Evolutionary conservation across 2,797 vertebrate genomes (phyloP).

Genomic region (Phrynocephalus forsythii): DNA sequence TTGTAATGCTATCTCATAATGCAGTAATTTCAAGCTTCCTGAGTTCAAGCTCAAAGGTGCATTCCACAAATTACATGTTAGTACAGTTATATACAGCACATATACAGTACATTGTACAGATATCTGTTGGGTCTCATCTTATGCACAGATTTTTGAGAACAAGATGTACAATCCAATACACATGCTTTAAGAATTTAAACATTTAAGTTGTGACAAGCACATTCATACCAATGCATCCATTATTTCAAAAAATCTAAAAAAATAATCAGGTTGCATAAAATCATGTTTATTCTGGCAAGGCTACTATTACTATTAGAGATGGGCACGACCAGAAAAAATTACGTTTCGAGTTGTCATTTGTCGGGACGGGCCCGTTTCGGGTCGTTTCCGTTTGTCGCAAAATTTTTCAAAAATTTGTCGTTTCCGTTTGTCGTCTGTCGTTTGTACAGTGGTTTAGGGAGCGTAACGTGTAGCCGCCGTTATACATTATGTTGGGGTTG

Average conservation of each 20-base stretch:
- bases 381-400: too few relatives aligned
- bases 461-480: too few relatives aligned
- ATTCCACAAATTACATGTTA: background rate
- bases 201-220: constrained; percentile 40
- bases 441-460: too few relatives aligned
- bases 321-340: too few relatives aligned
- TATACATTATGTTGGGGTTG: too few relatives aligned
- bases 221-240: constrained; percentile 34
- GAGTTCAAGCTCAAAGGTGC: background rate
- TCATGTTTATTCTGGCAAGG: constrained; percentile 58
- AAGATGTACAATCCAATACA: too few relatives aligned
- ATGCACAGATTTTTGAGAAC: background rate
- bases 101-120: background rate
- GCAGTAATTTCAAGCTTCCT: background rate
- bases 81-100: background rate
- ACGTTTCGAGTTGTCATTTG: too few relatives aligned
- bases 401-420: too few relatives aligned
- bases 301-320: background rate
- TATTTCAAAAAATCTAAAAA: constrained; percentile 49
- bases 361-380: too few relatives aligned
- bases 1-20: background rate
- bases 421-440: too few relatives aligned
- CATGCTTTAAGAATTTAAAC: too few relatives aligned
- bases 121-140: background rate
- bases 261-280: constrained; percentile 36